Evolutionary conservation across 1,140 invertebrate species (phyloP).

Genomic region (Drosophila truncata): DNA sequence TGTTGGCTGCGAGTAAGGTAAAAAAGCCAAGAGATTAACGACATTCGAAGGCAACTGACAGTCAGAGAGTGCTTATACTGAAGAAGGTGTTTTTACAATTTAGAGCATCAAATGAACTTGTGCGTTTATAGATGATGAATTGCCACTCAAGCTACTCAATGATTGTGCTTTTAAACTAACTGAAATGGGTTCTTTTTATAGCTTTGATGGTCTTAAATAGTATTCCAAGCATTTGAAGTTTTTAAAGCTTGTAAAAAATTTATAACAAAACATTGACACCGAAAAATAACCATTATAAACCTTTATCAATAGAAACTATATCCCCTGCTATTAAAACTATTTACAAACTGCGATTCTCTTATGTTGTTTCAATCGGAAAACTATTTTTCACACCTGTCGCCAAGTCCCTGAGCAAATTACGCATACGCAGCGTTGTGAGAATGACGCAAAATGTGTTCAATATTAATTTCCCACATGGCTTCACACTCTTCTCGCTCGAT

Average conservation of each 20-base stretch:
- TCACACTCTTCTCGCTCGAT: slow-evolving; percentile 12
- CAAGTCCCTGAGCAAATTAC: slow-evolving; percentile 36
- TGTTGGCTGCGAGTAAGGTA: neutral
- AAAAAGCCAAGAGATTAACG: slow-evolving; percentile 21
- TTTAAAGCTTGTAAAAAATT: neutral
- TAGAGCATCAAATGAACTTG: slow-evolving; percentile 10
- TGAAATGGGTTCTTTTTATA: neutral
- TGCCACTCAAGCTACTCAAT: neutral
- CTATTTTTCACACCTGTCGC: slow-evolving; percentile 28
- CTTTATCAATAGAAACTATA: neutral
- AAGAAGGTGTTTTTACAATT: slow-evolving; percentile 19
- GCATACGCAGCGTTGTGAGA: slow-evolving; percentile 36
- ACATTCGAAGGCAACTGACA: slow-evolving; percentile 7
- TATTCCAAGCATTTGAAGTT: too few species aligned
- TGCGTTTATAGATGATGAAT: slow-evolving; percentile 16
- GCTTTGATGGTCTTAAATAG: too few species aligned
- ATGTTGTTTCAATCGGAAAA: neutral
- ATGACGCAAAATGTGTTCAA: slow-evolving; percentile 12
- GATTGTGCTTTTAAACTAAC: slow-evolving; percentile 4
- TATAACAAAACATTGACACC: neutral
- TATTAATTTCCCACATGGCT: slow-evolving; percentile 35
- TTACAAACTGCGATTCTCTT: neutral
- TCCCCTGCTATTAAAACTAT: neutral
- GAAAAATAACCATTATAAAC: neutral
- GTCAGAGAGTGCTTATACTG: slow-evolving; percentile 4